A percentile compares a stretch with the other conserved stretches of the same genome.
phyloP scores from a whole-genome alignment of 2,888 invertebrate species.

The Dynastes grantii region DNA sequence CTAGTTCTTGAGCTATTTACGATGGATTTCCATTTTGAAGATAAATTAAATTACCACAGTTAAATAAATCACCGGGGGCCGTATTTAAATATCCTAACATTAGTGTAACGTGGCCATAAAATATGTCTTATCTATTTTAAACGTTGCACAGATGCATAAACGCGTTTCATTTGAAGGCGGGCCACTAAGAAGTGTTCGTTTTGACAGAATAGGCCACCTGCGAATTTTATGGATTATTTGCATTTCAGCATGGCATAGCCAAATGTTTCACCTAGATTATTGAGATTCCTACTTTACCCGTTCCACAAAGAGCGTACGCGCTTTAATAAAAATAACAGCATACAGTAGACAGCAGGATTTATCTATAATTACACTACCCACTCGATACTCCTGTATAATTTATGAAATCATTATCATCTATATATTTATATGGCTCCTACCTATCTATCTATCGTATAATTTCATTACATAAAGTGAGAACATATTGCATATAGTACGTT shows the following conservation, averaged over 20 bases:
- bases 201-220: conserved; percentile 10
- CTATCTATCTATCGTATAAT: conserved; percentile 1
- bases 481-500: conserved; percentile 41
- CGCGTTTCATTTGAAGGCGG: not conserved
- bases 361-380: conserved; percentile 5
- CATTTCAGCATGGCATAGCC: not conserved
- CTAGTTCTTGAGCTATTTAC: no score
- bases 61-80: no score
- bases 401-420: conserved; percentile 11
- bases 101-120: not conserved
- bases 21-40: no score
- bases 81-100: not conserved
- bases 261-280: conserved; percentile 3
- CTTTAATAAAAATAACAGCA: not conserved
- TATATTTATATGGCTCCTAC: conserved; percentile 12
- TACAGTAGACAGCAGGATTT: not conserved
- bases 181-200: not conserved
- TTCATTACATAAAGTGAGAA: conserved; percentile 32
- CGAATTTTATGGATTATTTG: not conserved
- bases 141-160: not conserved
- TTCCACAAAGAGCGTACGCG: not conserved
- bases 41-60: no score
- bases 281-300: no score
- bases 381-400: not conserved
- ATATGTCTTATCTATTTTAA: conserved; percentile 11